Base-by-base conservation (phyloP, 2,888 invertebrate species). In the Mamestra brassicae region DNA sequence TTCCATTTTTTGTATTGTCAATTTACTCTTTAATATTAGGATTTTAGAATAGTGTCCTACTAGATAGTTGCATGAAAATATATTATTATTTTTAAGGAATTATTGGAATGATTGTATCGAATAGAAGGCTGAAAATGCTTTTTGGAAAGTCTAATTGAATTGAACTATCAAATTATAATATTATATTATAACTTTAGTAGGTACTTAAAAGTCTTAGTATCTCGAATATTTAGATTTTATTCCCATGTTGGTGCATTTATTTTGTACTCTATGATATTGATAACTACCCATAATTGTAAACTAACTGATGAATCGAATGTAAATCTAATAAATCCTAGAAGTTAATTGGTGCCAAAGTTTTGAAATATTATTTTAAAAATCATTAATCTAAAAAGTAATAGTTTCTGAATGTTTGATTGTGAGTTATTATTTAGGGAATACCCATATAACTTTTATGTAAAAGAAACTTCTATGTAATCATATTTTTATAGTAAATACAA, bases 261-360 rank as follows among this genome's bases (percentile, higher is more conserved):
- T 90, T 90, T 90, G 86, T 85, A 87, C 74, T 81, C 50, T 79
- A 71, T 72, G 34, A 76, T 80, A 77, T 79, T 66, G 36, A 66
- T 80, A 77, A 65, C 61, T 81, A 68, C 58, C 52, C 60, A 81
- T 75, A 74, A 75, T 54, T 80, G 63, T 80, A 78, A 83, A 83
- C 66, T 75, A 69, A 80, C 75, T 80, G 71, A 84, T 76, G 74
- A 83, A 82, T 84, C 78, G 75, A 80, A 88, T 88, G 26, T 26
- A 26, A 26, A 26, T 26, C 26, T 26, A 26, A 86, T 69, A 84
- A 84, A 75, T 71, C 70, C 70, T 92, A 92, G 87, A 87, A 89
- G 78, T 90, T 89, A 89, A 92, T 93, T 90, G 93, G 95, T 95
- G 95, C 95, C 95, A 95, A 95, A 95, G 94, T 90, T 92, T 86